phyloP scores from a whole-genome alignment of 2,797 vertebrate species.

The Glossophaga mutica region DNA sequence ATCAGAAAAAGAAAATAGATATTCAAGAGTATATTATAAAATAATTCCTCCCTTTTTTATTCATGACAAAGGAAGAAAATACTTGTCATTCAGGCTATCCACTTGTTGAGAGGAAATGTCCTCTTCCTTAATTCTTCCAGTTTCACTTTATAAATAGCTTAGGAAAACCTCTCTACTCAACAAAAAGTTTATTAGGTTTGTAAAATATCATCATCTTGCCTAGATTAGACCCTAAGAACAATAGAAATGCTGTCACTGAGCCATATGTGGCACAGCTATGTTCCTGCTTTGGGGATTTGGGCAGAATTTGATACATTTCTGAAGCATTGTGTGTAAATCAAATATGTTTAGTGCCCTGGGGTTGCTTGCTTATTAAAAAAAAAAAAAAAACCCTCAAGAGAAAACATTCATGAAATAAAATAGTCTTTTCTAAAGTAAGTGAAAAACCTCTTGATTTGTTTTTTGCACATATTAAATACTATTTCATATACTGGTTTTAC shows the following conservation, averaged over 20 bases:
- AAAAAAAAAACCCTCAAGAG: not conserved
- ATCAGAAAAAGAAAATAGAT: slow-evolving; percentile 33
- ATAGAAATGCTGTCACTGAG: not conserved
- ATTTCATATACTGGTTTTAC: not conserved
- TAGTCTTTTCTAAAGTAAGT: not conserved
- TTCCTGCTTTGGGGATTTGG: slow-evolving; percentile 9
- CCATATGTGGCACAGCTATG: not conserved
- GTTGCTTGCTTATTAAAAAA: not conserved
- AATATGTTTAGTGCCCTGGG: not conserved
- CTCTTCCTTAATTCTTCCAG: slow-evolving; percentile 12
- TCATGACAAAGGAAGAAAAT: slow-evolving; percentile 33
- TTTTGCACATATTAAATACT: not conserved
- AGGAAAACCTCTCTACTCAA: not conserved
- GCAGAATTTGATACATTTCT: not conserved
- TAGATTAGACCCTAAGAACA: not conserved
- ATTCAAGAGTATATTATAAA: slow-evolving; percentile 44
- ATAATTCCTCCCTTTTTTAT: slow-evolving; percentile 42
- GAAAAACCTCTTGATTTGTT: not conserved
- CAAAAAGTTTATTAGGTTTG: not conserved
- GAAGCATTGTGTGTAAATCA: not conserved
- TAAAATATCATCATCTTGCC: not conserved
- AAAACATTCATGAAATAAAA: not conserved
- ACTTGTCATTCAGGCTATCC: not conserved
- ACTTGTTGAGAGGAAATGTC: slow-evolving; percentile 53
- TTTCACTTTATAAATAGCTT: slow-evolving; percentile 44